Evolutionary conservation across 2,888 invertebrate genomes (phyloP), one percentile per base, ranked within the genome.

Genomic region (Tanypteryx hageni): DNA sequence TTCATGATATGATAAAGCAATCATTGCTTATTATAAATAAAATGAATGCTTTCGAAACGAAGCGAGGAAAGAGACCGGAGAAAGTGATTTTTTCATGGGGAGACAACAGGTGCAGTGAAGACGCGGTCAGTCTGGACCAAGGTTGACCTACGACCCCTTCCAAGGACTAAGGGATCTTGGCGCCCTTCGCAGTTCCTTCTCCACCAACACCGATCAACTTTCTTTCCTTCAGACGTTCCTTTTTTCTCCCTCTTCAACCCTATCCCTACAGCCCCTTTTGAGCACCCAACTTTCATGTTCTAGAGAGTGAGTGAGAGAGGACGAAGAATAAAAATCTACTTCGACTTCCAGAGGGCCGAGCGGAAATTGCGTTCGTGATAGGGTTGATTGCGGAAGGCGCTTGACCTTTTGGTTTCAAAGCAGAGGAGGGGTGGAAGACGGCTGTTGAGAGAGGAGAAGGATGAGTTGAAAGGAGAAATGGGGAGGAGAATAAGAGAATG

Each of bases 291-390:
- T 76, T 76, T 76, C 27, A 27, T 76, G 68, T n/a, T 68, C n/a
- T 22, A 13, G 18, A 68, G 56, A n/a, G 44, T 31, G 44, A 83
- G 31, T 14, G 64, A 68, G 89, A 44, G 64, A 31, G n/a, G 22
- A 76, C 18, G 56, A 57, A 22, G 44, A 44, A 8, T 68, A 64
- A n/a, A 68, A 89, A 89, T 89, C 89, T 89, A 8, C 64, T 89
- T 61, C 64, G 68, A 58, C 18, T 89, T n/a, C 61, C 61, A n/a
- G 13, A 16, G 18, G 86, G 64, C 16, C 44, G 89, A 44, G 44
- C 89, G 89, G 89, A 89, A 89, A 89, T 89, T 68, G 89, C 89
- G 89, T 68, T 89, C 59, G n/a, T n/a, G 64, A 64, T 64, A 10
- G 64, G n/a, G 27, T 44, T 57, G 11, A 18, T 27, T 44, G 56